A percentile compares a stretch with the other conserved stretches of the same genome.
Evolutionary conservation across 2,113 vertebrate genomes (phyloP).

Genomic region (Platycercus adscitus): DNA sequence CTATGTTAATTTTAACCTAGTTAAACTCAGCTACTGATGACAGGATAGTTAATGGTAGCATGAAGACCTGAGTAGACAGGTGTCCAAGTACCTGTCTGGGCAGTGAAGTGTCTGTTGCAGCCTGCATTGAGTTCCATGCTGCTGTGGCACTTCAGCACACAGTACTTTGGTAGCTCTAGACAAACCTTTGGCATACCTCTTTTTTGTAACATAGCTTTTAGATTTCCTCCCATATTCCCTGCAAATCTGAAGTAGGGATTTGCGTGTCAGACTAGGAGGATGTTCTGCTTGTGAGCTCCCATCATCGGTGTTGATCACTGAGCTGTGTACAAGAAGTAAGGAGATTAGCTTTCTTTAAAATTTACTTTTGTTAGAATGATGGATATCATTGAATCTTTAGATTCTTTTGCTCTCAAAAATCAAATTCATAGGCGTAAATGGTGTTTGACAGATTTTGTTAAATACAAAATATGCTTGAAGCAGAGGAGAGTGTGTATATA

Average conservation of each 20-base stretch:
- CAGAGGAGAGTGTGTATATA: neutral
- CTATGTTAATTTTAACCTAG: neutral
- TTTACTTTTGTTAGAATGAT: neutral
- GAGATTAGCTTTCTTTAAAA: neutral
- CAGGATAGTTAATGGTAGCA: neutral
- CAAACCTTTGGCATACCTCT: neutral
- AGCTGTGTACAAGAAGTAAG: neutral
- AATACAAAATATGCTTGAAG: neutral
- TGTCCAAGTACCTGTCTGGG: neutral
- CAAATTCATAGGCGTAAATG: neutral
- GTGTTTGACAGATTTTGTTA: neutral
- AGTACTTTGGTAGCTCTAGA: neutral
- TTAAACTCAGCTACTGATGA: neutral
- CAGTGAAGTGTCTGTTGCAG: neutral
- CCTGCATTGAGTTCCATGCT: neutral
- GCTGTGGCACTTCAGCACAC: neutral
- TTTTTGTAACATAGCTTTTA: neutral
- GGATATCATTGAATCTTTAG: neutral
- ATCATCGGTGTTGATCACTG: rapidly evolving
- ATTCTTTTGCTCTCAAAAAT: neutral
- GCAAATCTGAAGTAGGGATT: neutral
- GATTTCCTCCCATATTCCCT: neutral
- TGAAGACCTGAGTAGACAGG: neutral
- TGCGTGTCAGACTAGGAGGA: neutral
- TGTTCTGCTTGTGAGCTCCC: neutral